Evolutionary conservation across 2,797 vertebrate species (phyloP), one percentile per base, ranked within the genome.

Genomic region (Crenuchus spilurus): DNA sequence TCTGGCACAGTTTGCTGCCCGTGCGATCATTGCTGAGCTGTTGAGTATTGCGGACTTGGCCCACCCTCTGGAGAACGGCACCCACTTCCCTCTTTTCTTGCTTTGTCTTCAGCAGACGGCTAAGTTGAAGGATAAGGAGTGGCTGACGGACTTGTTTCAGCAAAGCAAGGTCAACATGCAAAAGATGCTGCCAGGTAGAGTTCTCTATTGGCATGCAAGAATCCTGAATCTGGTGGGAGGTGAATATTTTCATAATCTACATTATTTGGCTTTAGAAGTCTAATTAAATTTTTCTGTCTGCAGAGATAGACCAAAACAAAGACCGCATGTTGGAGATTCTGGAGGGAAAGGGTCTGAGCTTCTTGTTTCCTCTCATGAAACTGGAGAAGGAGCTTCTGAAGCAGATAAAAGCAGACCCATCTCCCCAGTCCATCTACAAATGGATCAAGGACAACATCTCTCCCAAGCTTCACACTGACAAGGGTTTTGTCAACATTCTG

Each of bases 361-460:
- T 99, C 92, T 90, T 99, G 82, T 98, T 99, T 88, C 97, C 97
- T 0, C 94, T 99, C 86, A 93, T 99, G 86, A 98, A 98, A 91
- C 92, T 98, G 91, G 97, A 99, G 89, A 99, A 99, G 89, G 97
- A 99, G 86, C 92, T 99, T 74, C 91, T 98, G 84, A 95, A 96
- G 87, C 97, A 99, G 90, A 98, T 99, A 60, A 93, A 95, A 88
- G 94, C 93, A 14, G 97, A 99, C 89, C 97, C 97, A 66, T 96
- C 97, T 82, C 97, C 97, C 83, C 96, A 98, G 90, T 92, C 95
- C 83, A 97, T 98, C 91, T 99, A 99, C 89, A 98, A 98, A 89
- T 99, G 97, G 97, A 98, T 99, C 87, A 98, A 99, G 90, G 97
- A 99, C 90, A 99, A 99, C 90, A 97, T 99, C 89, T 98, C 97